These are phyloP conservation scores for Drosophila auraria DNA, from an alignment of 1,140 invertebrate species.

Conservation along the genomic window DNA sequence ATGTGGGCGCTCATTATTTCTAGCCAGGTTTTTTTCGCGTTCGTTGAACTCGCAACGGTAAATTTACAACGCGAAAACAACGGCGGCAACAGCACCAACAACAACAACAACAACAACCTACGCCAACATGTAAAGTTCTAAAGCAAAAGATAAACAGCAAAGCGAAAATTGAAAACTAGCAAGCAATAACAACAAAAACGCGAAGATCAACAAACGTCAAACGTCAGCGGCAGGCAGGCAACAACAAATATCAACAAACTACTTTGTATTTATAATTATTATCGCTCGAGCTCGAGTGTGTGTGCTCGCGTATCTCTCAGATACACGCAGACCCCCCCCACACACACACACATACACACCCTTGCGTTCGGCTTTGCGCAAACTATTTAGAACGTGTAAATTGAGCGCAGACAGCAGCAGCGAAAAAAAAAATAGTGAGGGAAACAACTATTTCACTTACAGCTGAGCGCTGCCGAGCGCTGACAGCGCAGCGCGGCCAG, in stretches of 20 bases:
- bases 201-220: constrained; percentile 45
- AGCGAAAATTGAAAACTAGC: constrained; percentile 66
- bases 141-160: constrained; percentile 79
- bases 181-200: constrained; percentile 36
- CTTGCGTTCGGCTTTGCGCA: constrained; percentile 18
- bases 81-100: constrained; percentile 31
- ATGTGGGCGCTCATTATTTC: constrained; percentile 66
- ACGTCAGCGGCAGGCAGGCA: constrained; percentile 40
- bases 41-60: constrained; percentile 76
- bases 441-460: constrained; percentile 44
- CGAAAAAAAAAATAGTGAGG: background rate
- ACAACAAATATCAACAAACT: constrained; percentile 81
- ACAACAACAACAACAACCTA: constrained; percentile 59
- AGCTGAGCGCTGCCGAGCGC: constrained; percentile 26
- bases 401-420: constrained; percentile 42
- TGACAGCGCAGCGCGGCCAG: constrained; percentile 16
- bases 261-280: constrained; percentile 84
- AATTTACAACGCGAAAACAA: constrained; percentile 66
- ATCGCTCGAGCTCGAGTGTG: constrained; percentile 51
- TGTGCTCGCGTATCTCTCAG: constrained; percentile 18
- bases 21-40: constrained; percentile 61
- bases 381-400: constrained; percentile 82
- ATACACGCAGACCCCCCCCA: constrained; percentile 64
- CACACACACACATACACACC: constrained; percentile 13
- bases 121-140: constrained; percentile 84